phyloP scores from a whole-genome alignment of 2,797 vertebrate species.

The Girardinus metallicus region DNA sequence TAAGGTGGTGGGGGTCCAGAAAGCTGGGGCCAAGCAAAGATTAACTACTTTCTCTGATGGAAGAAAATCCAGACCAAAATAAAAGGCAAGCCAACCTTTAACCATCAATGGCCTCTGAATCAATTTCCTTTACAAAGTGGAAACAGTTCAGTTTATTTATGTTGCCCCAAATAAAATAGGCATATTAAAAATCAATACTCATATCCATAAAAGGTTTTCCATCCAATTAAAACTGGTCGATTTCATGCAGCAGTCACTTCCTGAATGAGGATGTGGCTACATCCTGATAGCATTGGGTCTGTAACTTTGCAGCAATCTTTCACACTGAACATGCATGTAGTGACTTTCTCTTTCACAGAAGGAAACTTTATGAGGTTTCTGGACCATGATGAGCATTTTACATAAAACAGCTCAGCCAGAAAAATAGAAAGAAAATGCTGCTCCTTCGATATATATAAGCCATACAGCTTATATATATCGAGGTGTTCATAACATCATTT shows the following conservation, averaged over 20 bases:
- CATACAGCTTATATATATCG: too few relatives aligned
- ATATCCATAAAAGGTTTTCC: not conserved
- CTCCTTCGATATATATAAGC: too few relatives aligned
- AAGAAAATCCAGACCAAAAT: constrained; percentile 65
- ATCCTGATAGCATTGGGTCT: not conserved
- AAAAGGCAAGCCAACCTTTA: constrained; percentile 64
- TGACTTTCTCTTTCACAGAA: not conserved
- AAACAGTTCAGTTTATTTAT: constrained; percentile 19
- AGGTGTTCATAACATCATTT: constrained; percentile 33
- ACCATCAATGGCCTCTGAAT: constrained; percentile 58
- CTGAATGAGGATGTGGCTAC: not conserved
- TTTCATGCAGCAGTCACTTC: not conserved
- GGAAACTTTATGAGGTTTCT: not conserved
- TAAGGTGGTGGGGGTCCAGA: constrained; percentile 69
- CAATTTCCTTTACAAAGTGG: constrained; percentile 48
- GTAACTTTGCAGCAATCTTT: not conserved
- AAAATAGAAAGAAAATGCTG: constrained; percentile 22
- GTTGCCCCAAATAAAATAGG: not conserved
- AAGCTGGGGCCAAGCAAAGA: constrained; percentile 74
- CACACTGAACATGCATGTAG: not conserved
- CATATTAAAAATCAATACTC: not conserved
- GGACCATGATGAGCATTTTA: constrained; percentile 55
- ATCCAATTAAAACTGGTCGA: not conserved
- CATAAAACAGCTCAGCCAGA: constrained; percentile 38
- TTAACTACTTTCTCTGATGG: constrained; percentile 76